Evolutionary conservation across 2,888 invertebrate species (phyloP), one percentile per base, ranked within the genome.

Genomic region (Panorpa germanica): DNA sequence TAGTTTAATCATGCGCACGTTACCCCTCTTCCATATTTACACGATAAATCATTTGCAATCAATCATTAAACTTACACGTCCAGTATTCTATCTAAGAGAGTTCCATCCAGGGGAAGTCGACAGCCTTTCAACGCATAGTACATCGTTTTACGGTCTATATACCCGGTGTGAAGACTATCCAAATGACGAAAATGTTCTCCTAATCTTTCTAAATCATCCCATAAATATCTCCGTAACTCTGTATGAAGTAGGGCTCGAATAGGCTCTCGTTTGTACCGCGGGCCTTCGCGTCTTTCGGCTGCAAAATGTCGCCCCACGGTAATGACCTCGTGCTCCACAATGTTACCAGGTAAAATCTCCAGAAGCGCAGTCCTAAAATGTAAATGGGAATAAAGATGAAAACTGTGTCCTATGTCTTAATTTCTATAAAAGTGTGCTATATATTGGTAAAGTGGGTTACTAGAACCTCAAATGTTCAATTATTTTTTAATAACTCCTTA

Each of bases 241-340:
- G 72, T 63, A 35, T 82, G 73, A 3, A 76, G 67, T 20, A 78
- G 53, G 2, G 75, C 65, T 35, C 81, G 63, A 46, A 39, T 65
- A 53, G 35, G 59, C 45, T 45, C 57, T 16, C 48, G 53, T 44
- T 49, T 50, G 45, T 47, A 55, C 35, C 29, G 46, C 37, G 47
- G 44, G 12, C 54, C 50, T 32, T 57, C 57, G 18, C 53, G 50
- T 38, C 62, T 59, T 38, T 67, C 65, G 2, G 70, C 70, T 1
- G 73, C 69, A 50, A 77, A 83, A 39, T 65, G 59, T 38, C 85
- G 63, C 9, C 74, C 68, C 7, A 83, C 53, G 1, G 81, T 77
- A 4, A 82, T 57, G 47, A 80, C 74, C 53, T 85, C 83, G 37
- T 85, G 83, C 43, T 82, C 78, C 1, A 70, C 71, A 50, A 82